Evolutionary conservation across 1,140 invertebrate species (phyloP), one percentile per base, ranked within the genome.

Genomic region (Polyergus mexicanus): DNA sequence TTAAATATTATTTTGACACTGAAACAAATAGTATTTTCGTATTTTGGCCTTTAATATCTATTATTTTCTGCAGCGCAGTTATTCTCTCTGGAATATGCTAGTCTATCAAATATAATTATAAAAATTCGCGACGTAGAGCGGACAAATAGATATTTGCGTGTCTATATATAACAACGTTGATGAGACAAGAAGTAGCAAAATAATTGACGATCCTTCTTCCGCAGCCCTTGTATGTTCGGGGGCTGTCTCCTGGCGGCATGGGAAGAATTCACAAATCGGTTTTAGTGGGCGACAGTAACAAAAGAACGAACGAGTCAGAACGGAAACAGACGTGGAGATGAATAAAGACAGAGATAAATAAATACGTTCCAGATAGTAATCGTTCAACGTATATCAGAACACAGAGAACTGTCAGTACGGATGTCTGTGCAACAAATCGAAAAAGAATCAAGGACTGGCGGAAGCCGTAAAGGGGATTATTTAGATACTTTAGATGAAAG

Each of bases 401-500:
- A 58, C 51, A 83, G n/a, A 69, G 38, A 38, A 28, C 25, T 74
- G 78, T 74, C 54, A 83, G 68, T 83, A 60, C 68, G 78, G 78
- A 83, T 60, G 28, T 83, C 54, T 74, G 38, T 81, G 16, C 16
- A 35, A 22, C n/a, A 83, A 74, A 47, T 47, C 78, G 63, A 51
- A 54, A 56, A 25, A 80, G 10, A 56, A 44, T 74, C 28, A 60
- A 62, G 38, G 51, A 56, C 25, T 54, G 32, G 35, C 62, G 13
- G 38, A 13, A n/a, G 11, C 66, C 66, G n/a, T 76, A 44, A 63
- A 44, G 74, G 58, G 25, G 16, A 81, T 35, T 41, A 54, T 51
- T 51, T 62, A 85, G 54, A 85, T 87, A 85, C 60, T 83, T 69
- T 84, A 80, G 88, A 91, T 88, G 90, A 92, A 90, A 93, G 95